Conservation (phyloP, 2,797 vertebrate genomes). For the Syngnathus rostellatus region DNA sequence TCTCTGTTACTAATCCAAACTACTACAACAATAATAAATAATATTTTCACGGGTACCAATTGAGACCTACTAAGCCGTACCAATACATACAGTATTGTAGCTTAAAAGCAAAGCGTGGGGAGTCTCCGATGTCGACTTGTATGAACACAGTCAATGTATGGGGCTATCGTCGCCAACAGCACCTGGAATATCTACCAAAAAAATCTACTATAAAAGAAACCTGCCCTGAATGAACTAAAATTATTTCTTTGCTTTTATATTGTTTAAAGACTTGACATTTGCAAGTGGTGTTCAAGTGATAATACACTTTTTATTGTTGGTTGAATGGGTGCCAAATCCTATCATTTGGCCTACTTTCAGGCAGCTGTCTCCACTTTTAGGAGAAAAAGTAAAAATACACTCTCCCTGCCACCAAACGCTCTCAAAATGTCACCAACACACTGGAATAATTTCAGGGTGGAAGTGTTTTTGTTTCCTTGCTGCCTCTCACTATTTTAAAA, state of each 20-base stretch:
- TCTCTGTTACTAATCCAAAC: neutral
- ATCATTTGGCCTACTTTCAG: constrained; percentile 4
- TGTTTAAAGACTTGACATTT: neutral
- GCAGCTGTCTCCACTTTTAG: neutral
- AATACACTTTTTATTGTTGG: neutral
- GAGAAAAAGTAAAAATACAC: neutral
- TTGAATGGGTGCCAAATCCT: neutral
- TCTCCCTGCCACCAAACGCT: neutral
- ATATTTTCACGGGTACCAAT: no score
- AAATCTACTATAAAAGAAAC: neutral
- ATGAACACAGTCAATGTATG: neutral
- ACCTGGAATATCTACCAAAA: neutral
- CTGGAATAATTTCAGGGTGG: neutral
- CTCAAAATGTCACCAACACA: constrained; percentile 3
- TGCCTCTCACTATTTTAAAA: neutral
- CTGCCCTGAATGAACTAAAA: neutral
- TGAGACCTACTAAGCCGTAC: neutral
- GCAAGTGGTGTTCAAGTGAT: constrained; percentile 1
- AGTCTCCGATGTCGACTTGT: neutral
- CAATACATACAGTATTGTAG: neutral
- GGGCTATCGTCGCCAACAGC: neutral
- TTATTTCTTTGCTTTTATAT: neutral
- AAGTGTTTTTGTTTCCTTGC: neutral
- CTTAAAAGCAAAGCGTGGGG: neutral
- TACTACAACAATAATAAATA: neutral